Evolutionary conservation across 1,140 invertebrate genomes (phyloP), one percentile per base, ranked within the genome.

Genomic region (Arion vulgaris): DNA sequence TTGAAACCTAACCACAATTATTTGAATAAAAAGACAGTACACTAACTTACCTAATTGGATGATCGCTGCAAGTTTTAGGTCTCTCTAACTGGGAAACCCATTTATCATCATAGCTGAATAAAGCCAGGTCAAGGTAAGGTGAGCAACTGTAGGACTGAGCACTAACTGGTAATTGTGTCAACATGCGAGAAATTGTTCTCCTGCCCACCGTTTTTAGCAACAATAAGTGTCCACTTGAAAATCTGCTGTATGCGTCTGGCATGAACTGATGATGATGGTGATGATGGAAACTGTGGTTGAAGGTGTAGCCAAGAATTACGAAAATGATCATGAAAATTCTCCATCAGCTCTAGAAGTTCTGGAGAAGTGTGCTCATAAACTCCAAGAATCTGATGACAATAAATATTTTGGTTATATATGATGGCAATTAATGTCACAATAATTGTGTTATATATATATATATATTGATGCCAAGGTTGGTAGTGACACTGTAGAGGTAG

Each of bases 51-150:
- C 96, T 95, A 83, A 98, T 98, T 2, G 97, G 96, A 93, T 98
- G 95, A 93, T 98, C 97, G 32, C 96, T 96, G 92, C 96, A 98
- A 69, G 96, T 95, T 93, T 98, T 98, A 0, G 98, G 98, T 82
- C 97, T 94, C 92, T 99, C 98, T 95, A 98, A 95, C 71, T 97
- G 95, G 0, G 97, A 98, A 0, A 99, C 96, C 95, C 96, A 97
- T 91, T 98, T 98, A 90, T 99, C 97, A 91, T 99, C 97, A 91
- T 99, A 99, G 89, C 95, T 97, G 91, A 99, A 99, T 7, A 99
- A 93, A 0, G 96, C 95, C 76, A 97, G 93, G 92, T 99, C 97
- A 26, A 99, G 93, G 92, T 99, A 99, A 0, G 98, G 98, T 62
- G 97, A 97, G 85, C 95, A 95, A 83, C 96, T 97, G 88, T 96